phyloP scores from a whole-genome alignment of 2,797 vertebrate species.

The Neosilurus hyrtlii region DNA sequence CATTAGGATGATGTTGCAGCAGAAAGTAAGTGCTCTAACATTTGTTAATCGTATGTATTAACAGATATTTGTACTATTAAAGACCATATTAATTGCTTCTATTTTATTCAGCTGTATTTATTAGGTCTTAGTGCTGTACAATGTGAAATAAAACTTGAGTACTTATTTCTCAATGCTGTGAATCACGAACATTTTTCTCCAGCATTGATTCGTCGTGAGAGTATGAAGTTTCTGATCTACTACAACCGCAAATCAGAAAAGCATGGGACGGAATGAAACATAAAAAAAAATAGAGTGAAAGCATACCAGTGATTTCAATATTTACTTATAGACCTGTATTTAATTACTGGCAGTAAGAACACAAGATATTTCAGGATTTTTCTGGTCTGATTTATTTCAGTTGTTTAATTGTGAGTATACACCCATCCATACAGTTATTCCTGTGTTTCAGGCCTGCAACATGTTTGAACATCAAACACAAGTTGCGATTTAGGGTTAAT shows the following conservation, averaged over 20 bases:
- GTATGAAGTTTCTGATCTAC: not conserved
- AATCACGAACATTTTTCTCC: constrained; percentile 10
- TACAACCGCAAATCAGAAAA: not conserved
- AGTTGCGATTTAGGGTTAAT: too few relatives aligned
- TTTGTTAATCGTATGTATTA: constrained; percentile 56
- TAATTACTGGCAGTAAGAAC: too few relatives aligned
- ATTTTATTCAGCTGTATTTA: constrained; percentile 72
- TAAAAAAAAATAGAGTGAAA: too few relatives aligned
- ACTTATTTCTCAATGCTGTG: constrained; percentile 37
- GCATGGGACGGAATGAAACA: too few relatives aligned
- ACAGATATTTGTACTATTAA: constrained; percentile 58
- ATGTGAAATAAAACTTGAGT: constrained; percentile 71
- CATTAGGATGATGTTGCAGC: constrained; percentile 58
- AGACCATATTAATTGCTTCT: constrained; percentile 61
- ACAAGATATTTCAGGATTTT: too few relatives aligned
- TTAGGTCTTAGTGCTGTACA: constrained; percentile 79
- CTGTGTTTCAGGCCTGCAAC: too few relatives aligned
- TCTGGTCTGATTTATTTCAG: too few relatives aligned
- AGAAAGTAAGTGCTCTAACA: constrained; percentile 49
- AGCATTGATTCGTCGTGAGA: not conserved
- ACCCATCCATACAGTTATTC: too few relatives aligned
- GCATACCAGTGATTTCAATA: too few relatives aligned
- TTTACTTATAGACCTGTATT: too few relatives aligned
- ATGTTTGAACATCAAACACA: too few relatives aligned
- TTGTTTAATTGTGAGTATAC: too few relatives aligned